Evolutionary conservation across 23 tunicate species (phyloP), one percentile per base, ranked within the genome.

Genomic region (Clavelina lepadiformis): DNA sequence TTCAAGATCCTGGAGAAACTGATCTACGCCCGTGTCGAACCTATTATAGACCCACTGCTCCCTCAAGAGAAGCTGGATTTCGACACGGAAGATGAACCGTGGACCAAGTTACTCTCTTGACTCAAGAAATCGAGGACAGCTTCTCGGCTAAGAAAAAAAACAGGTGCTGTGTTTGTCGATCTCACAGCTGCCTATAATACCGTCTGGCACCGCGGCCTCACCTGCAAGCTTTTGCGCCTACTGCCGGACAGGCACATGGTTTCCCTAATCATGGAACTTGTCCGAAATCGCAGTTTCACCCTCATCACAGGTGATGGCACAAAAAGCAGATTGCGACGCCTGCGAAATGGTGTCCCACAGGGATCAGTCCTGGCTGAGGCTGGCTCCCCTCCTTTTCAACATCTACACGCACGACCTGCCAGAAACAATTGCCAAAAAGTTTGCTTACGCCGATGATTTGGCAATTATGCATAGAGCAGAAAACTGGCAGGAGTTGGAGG

Each of bases 111-210:
- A 18, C 18, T 18, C 50, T 44, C 15, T 18, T 44, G 50, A 44
- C 50, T 18, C 63, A 58, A 30, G 34, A 58, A 3, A 26, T 58
- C 38, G 63, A 58, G 63, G 63, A 58, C 2, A 5, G 63, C 63
- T 58, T 58, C 5, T 31, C 26, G 37, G 63, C 35, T 2, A 58
- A 58, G 28, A n/a, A 58, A 58, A 33, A 58, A 58, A 33, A 5
- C 63, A 2, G 63, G 63, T 58, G 63, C 63, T 5, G 63, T 58
- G 3, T 58, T 58, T 6, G 2, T 58, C 26, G 63, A 58, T 3
- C 63, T 58, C 3, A 58, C 63, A 5, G 63, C 63, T 58, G 63
- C 63, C 34, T 58, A 6, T 28, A 33, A 58, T 33, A 58, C 63
- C 25, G 35, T 58, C 35, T 58, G 50, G 50, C 50, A 44, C 50